phyloP scores from a whole-genome alignment of 2,888 invertebrate genomes.

The Phytoseiulus persimilis region DNA sequence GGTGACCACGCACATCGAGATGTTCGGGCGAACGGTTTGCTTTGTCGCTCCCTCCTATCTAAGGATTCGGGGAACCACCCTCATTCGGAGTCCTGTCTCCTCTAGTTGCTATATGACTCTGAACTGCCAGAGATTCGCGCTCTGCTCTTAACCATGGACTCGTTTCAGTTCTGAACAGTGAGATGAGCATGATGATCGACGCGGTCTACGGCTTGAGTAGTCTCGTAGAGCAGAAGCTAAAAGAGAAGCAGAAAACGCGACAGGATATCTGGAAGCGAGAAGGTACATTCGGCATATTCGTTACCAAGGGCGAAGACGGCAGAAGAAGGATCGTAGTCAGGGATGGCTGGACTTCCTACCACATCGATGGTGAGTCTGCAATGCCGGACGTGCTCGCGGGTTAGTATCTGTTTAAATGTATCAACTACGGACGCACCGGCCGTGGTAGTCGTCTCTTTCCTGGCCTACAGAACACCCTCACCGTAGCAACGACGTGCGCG shows the following conservation, averaged over 20 bases:
- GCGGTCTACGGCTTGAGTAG: slow-evolving; percentile 21
- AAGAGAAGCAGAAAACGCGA: slow-evolving; percentile 35
- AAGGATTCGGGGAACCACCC: too few relatives aligned
- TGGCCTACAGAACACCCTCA: background rate
- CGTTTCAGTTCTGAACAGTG: slow-evolving; percentile 28
- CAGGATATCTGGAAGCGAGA: slow-evolving; percentile 37
- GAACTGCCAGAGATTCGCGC: too few relatives aligned
- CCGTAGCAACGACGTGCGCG: background rate
- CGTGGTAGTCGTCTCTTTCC: background rate
- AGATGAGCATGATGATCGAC: slow-evolving; percentile 28
- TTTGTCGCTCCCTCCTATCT: too few relatives aligned
- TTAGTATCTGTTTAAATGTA: slow-evolving; percentile 11
- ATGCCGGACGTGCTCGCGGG: slow-evolving; percentile 26
- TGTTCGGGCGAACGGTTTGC: too few relatives aligned
- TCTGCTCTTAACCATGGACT: too few relatives aligned
- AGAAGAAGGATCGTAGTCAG: slow-evolving; percentile 41
- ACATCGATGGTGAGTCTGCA: slow-evolving; percentile 42
- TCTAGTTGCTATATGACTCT: too few relatives aligned
- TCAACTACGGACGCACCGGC: background rate
- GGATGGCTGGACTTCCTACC: slow-evolving; percentile 42
- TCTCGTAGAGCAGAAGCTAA: slow-evolving; percentile 27
- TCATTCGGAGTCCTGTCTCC: too few relatives aligned
- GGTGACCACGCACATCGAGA: too few relatives aligned
- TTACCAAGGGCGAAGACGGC: slow-evolving; percentile 40
- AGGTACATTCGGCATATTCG: slow-evolving; percentile 41